These are phyloP conservation scores for Coturnix japonica DNA, from an alignment of 2,113 vertebrate species.

Conservation along the genomic window DNA sequence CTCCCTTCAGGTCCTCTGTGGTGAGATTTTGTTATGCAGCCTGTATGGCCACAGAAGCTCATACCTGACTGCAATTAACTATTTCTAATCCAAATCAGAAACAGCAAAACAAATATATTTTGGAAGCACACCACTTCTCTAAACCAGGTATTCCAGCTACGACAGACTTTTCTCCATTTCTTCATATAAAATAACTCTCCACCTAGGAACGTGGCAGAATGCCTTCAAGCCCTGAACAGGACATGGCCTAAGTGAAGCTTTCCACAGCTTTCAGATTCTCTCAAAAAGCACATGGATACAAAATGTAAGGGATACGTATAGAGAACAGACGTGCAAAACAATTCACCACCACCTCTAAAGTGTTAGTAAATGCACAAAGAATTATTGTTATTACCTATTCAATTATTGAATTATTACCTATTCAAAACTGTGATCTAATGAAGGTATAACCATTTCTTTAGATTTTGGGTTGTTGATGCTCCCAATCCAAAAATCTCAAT, in stretches of 20 bases:
- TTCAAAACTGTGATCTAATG: not conserved
- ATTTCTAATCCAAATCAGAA: not conserved
- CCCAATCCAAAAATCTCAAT: not conserved
- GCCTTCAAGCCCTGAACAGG: not conserved
- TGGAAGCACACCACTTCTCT: not conserved
- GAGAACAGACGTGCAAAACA: not conserved
- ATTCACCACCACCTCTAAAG: not conserved
- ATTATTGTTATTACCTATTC: too few species aligned
- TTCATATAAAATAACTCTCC: not conserved
- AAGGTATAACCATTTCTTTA: not conserved
- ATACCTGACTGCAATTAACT: not conserved
- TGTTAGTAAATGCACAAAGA: not conserved
- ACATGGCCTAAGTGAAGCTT: not conserved
- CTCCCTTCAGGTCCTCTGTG: not conserved
- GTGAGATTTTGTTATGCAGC: not conserved
- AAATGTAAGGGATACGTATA: not conserved
- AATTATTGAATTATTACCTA: too few species aligned
- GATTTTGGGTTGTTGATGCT: not conserved
- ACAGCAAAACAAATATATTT: not conserved
- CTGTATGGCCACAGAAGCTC: not conserved
- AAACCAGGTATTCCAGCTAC: not conserved
- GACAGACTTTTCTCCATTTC: not conserved
- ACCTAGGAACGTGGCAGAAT: not conserved
- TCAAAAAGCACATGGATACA: not conserved
- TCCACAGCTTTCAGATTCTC: not conserved